Conservation (phyloP, 2,113 vertebrate genomes). For the Gallinago jamesoni region DNA sequence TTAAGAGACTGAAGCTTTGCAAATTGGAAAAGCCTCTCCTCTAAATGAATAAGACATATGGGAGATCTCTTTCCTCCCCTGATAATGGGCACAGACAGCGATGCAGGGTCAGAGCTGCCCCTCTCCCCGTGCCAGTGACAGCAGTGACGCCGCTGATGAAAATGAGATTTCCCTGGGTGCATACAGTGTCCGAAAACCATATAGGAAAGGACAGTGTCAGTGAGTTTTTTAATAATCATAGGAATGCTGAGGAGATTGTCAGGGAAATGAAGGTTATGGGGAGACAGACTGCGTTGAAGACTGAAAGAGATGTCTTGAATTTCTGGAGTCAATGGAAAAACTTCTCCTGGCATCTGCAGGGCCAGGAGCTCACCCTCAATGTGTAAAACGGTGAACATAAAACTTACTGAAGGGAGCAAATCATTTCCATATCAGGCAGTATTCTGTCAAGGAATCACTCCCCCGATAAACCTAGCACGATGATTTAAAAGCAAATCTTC, state of each 20-base stretch:
- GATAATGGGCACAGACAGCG: neutral
- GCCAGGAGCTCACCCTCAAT: neutral
- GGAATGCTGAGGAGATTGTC: neutral
- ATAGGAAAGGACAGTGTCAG: slow-evolving; percentile 16
- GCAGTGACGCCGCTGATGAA: neutral
- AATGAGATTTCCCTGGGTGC: slow-evolving; percentile 3
- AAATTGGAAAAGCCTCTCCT: neutral
- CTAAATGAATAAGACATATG: neutral
- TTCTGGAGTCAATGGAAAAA: neutral
- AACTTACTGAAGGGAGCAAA: neutral
- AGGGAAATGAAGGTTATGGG: neutral
- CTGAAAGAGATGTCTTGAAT: neutral
- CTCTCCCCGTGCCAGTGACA: neutral
- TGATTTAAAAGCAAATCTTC: neutral
- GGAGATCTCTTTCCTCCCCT: neutral
- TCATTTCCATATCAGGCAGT: neutral
- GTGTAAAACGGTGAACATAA: neutral
- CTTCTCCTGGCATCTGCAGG: neutral
- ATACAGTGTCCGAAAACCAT: neutral
- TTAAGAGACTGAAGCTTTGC: neutral
- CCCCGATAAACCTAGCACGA: neutral
- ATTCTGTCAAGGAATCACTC: neutral
- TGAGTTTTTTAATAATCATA: neutral
- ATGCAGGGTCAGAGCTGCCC: neutral
- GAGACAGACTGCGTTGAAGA: neutral